Evolutionary conservation across 1,140 invertebrate genomes (phyloP).

Genomic region (Acyrthosiphon pisum): DNA sequence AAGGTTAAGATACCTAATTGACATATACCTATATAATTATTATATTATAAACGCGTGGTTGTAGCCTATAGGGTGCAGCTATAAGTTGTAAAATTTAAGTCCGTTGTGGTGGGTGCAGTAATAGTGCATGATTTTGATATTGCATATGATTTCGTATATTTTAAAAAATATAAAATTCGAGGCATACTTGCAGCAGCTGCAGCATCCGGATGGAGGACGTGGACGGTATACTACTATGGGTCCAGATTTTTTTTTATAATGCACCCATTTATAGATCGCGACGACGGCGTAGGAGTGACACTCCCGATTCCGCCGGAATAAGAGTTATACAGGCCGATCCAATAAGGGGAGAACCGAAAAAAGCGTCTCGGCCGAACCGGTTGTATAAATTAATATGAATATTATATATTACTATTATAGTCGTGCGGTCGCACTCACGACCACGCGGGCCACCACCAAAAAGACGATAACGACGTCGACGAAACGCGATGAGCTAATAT

Average conservation of each 20-base stretch:
- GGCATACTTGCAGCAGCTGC: not conserved
- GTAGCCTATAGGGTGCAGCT: too few relatives aligned
- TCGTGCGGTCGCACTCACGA: not conserved
- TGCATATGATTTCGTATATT: too few relatives aligned
- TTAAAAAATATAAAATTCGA: too few relatives aligned
- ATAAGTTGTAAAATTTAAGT: too few relatives aligned
- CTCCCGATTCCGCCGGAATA: not conserved
- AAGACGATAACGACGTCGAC: not conserved
- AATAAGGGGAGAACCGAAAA: not conserved
- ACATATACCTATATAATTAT: too few relatives aligned
- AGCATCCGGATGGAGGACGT: not conserved
- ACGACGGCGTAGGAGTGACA: conserved; percentile 54
- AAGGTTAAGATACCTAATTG: too few relatives aligned
- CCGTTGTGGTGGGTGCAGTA: too few relatives aligned
- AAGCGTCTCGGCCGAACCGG: not conserved
- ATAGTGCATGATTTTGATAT: too few relatives aligned
- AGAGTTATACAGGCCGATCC: not conserved
- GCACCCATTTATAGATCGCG: not conserved
- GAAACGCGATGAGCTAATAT: not conserved
- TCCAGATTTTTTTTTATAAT: not conserved
- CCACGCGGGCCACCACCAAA: conserved; percentile 3
- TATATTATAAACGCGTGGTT: too few relatives aligned
- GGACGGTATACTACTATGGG: not conserved
- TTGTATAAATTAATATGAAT: not conserved
- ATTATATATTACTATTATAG: too few relatives aligned